Conservation (phyloP, 2,797 vertebrate species). For the Acomys russatus region DNA sequence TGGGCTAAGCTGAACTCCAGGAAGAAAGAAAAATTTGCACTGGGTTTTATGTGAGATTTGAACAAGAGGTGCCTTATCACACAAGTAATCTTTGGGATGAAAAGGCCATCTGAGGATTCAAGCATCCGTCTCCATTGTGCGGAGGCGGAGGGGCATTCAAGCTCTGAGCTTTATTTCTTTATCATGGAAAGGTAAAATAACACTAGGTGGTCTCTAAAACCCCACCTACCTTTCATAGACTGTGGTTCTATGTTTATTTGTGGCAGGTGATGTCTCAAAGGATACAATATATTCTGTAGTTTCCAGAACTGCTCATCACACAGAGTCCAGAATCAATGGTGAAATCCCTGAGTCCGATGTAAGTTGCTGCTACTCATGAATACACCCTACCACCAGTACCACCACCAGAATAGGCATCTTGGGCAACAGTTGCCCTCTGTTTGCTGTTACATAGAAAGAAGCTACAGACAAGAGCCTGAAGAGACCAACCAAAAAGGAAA, state of each 20-base stretch:
- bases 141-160: background rate
- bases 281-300: background rate
- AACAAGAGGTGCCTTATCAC: background rate
- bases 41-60: background rate
- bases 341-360: constrained; percentile 73
- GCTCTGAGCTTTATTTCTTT: background rate
- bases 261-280: constrained; percentile 57
- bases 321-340: constrained; percentile 74
- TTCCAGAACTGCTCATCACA: background rate
- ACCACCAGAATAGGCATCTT: background rate
- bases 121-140: background rate
- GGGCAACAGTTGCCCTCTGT: background rate
- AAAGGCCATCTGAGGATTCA: background rate
- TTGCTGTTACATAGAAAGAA: background rate
- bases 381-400: background rate
- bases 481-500: background rate
- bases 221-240: background rate
- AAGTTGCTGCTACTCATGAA: background rate
- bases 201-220: constrained; percentile 15
- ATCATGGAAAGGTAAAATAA: constrained; percentile 34
- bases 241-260: constrained; percentile 41
- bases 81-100: background rate
- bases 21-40: background rate
- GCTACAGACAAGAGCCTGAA: background rate
- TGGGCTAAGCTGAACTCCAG: background rate